A percentile compares a stretch with the other conserved stretches of the same genome.
These are phyloP conservation scores for Mohoua ochrocephala DNA, from an alignment of 2,113 vertebrate species.

Conservation along the genomic window DNA sequence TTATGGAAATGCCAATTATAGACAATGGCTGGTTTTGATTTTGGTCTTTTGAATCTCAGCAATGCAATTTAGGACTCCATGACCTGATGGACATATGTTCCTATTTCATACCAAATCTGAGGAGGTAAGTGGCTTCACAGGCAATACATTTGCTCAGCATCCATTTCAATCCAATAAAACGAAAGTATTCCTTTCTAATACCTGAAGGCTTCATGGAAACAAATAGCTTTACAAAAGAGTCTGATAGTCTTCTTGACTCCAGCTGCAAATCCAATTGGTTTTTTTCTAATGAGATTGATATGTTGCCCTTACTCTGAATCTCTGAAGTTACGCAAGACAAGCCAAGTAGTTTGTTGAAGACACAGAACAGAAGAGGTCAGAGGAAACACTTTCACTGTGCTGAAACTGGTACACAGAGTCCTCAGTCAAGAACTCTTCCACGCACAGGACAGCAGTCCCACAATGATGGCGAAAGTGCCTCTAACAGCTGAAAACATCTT, in stretches of 20 bases:
- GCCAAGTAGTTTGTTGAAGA: background rate
- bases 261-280: background rate
- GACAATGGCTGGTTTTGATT: background rate
- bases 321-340: background rate
- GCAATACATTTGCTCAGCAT: background rate
- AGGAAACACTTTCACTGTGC: background rate
- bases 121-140: background rate
- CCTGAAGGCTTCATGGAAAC: background rate
- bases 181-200: background rate
- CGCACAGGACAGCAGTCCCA: fast-evolving
- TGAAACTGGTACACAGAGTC: background rate
- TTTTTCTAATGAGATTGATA: background rate
- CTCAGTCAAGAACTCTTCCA: background rate
- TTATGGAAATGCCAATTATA: background rate
- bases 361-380: background rate
- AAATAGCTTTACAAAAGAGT: background rate
- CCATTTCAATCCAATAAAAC: background rate
- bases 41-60: background rate
- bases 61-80: background rate
- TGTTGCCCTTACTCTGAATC: background rate
- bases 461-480: background rate
- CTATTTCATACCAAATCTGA: background rate
- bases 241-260: background rate
- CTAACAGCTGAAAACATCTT: background rate
- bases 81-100: background rate